Conservation (phyloP, 2,888 invertebrate genomes). For the Hylaea fasciaria region DNA sequence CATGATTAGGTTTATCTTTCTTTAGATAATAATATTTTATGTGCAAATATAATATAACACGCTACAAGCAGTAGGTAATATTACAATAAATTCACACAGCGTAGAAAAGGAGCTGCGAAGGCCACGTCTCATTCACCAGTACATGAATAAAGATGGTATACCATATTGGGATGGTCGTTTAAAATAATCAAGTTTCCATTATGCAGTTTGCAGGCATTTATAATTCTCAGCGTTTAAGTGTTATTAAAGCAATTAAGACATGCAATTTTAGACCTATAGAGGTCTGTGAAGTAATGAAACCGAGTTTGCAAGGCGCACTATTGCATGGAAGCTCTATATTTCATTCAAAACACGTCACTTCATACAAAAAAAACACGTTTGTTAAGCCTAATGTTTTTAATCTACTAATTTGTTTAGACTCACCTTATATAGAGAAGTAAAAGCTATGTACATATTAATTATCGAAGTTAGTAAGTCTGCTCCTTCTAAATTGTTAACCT, state of each 20-base stretch:
- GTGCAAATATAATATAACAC: too few relatives aligned
- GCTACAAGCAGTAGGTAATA: too few relatives aligned
- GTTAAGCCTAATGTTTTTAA: conserved; percentile 15
- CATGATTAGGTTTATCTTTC: too few relatives aligned
- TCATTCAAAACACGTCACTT: too few relatives aligned
- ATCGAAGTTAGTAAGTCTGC: conserved; percentile 63
- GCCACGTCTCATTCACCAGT: conserved; percentile 21
- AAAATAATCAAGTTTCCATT: conserved; percentile 34
- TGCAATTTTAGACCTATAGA: neutral
- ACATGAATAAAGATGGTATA: conserved; percentile 33
- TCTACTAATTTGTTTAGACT: conserved; percentile 6
- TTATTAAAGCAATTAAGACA: conserved; percentile 17
- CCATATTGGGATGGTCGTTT: conserved; percentile 36
- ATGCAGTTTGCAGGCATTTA: conserved; percentile 33
- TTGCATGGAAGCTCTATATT: neutral
- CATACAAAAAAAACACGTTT: neutral
- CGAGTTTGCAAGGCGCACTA: too few relatives aligned
- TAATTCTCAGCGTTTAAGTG: conserved; percentile 27
- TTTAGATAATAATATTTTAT: too few relatives aligned
- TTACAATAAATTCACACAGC: too few relatives aligned
- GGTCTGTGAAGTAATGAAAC: too few relatives aligned
- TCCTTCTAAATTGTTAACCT: conserved; percentile 33
- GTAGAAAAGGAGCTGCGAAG: too few relatives aligned
- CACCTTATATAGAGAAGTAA: conserved; percentile 45
- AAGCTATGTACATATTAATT: conserved; percentile 65